Evolutionary conservation across 2,113 vertebrate genomes (phyloP), one percentile per base, ranked within the genome.

Genomic region (Pelusios castaneus): DNA sequence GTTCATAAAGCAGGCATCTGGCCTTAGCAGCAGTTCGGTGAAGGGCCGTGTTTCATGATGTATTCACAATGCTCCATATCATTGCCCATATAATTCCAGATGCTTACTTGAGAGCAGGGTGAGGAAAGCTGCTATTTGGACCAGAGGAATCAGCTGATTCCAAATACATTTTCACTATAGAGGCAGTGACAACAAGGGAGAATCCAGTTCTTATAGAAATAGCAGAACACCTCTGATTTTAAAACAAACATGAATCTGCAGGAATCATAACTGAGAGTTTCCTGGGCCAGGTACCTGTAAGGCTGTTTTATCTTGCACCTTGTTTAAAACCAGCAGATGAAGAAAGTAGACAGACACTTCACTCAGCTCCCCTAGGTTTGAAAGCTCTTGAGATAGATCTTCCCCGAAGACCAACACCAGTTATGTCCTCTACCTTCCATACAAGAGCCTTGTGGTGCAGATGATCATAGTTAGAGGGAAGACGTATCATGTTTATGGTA

Each of bases 401-500:
- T 70, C n/a, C 19, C n/a, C n/a, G 38, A 70, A 17, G n/a, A 22
- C n/a, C 38, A 70, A 38, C 63, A 70, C 63, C n/a, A 70, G n/a
- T 70, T 70, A 70, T 38, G n/a, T 21, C n/a, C 9, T 17, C n/a
- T 19, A 38, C 38, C 63, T 21, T 70, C 19, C 34, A 38, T 38
- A 9, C 41, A 16, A 84, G 43, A 89, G 60, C 3, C 10, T 84
- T 73, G 49, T 14, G 16, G 29, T 6, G 1, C 84, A 87, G 38
- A 73, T 93, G 92, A 49, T 12, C n/a, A 87, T 76, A 89, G 70
- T 10, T 63, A 79, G 10, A 9, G 34, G 17, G 10, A 92, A 92
- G 73, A 8, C 0, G 0, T 0, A 41, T 13, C 87, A 85, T 1
- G 3, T 8, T 76, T 83, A 8, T 0, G 22, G 84, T 16, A 38